phyloP scores from a whole-genome alignment of 2,888 invertebrate species.

The Hypomecis punctinalis region DNA sequence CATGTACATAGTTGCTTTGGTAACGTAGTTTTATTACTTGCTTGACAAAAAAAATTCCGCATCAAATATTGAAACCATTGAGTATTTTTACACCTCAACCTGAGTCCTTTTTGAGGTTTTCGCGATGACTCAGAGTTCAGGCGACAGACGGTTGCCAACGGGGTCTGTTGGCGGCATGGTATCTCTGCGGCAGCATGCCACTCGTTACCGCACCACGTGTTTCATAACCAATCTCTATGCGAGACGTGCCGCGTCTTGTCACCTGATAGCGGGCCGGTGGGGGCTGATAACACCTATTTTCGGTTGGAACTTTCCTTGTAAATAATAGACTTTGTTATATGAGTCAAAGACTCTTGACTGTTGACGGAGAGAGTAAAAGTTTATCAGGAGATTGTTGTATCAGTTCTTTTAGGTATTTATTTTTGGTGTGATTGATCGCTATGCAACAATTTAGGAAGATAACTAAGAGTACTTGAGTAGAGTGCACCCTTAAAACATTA shows the following conservation, averaged over 20 bases:
- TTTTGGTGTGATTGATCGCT: too few relatives aligned
- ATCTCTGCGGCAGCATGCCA: neutral
- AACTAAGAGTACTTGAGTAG: too few relatives aligned
- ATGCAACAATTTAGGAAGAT: too few relatives aligned
- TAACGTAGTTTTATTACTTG: too few relatives aligned
- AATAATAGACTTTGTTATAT: neutral
- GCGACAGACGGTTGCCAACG: neutral
- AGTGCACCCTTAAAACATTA: too few relatives aligned
- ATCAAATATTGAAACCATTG: too few relatives aligned
- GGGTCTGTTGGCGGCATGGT: too few relatives aligned
- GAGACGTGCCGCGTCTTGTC: slow-evolving; percentile 19
- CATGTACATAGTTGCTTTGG: too few relatives aligned
- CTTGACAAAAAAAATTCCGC: too few relatives aligned
- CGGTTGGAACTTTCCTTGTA: neutral
- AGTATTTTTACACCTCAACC: neutral
- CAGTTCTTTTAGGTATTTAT: too few relatives aligned
- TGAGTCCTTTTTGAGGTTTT: neutral
- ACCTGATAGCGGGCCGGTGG: slow-evolving; percentile 7
- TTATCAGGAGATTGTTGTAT: neutral
- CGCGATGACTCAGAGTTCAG: neutral
- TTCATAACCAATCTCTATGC: slow-evolving; percentile 8
- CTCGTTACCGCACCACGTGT: slow-evolving; percentile 5
- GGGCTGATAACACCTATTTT: slow-evolving; percentile 13
- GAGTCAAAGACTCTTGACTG: neutral
- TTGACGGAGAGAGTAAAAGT: neutral